Evolutionary conservation across 92 coral and sea anemone genomes (phyloP), one percentile per base, ranked within the genome.

Genomic region (Chrysogorgia sp.): DNA sequence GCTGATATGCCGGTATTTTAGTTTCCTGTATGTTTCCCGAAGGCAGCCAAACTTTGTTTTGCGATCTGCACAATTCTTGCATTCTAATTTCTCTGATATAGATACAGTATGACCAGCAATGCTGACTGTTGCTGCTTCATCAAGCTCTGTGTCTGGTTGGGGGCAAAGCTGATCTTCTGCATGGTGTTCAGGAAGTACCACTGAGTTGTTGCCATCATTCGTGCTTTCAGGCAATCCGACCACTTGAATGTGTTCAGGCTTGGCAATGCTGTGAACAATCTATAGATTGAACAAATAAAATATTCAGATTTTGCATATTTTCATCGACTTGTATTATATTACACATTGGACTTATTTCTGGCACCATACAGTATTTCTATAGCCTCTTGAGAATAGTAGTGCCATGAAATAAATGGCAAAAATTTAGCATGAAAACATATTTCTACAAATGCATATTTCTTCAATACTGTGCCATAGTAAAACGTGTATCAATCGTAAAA

Each of bases 261-360:
- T 31, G 57, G 28, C 57, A 67, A 67, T 67, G 74, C 74, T 67
- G 34, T 47, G 74, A 67, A 67, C 57, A 67, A 67, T 67, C 74
- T 67, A 67, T 31, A 40, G 32, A 67, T 67, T 67, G 57, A 67
- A 67, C 28, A 13, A 67, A 35, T 22, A 63, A 12, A 10, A 41
- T 63, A 1, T 63, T 21, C 40, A 14, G 57, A 10, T 19, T 37
- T 37, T 37, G 43, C 43, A 37, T 37, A 37, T 37, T 4, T 37
- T 37, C 43, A 37, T 37, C 66, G 15, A 2, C 35, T 31, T 10
- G 10, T 31, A 31, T 34, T 26, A 60, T n/a, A n/a, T n/a, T 26
- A 62, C 40, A 62, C 22, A 23, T 22, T 26, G 40, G 3, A 62
- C 34, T 25, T 23, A 34, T 28, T 15, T 20, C 10, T 26, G 43